Evolutionary conservation across 2,113 vertebrate genomes (phyloP), one percentile per base, ranked within the genome.

Genomic region (Bucco capensis): DNA sequence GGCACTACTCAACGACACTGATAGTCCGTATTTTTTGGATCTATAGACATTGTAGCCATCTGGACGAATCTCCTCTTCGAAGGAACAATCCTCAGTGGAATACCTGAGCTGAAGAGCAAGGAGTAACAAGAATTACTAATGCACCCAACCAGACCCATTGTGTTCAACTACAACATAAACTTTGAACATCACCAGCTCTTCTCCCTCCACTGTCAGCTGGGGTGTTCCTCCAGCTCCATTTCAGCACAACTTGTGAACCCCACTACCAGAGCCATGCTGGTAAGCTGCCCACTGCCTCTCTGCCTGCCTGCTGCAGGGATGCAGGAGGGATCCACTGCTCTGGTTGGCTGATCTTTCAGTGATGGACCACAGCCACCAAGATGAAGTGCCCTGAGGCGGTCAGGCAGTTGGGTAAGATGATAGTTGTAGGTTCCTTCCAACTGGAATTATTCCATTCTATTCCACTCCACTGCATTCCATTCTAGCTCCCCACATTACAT

Each of bases 41-140:
- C 64, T 88, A 76, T 99, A 99, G 35, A 98, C 72, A 4, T 98
- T 99, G 97, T 98, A 99, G 50, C 98, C 98, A 0, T 98, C 98
- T 0, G 98, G 97, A 23, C 98, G 88, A 69, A 99, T 98, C 83
- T 98, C 97, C 80, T 99, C 99, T 88, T 98, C 96, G 64, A 99
- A 99, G 53, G 98, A 97, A 56, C 99, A 99, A 80, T 99, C 98
- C 5, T 98, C 98, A 15, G 95, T 96, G 14, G 95, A 97, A 93
- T 98, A 99, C 38, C 94, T 96, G 58, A 84, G 84, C 99, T 99
- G 90, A 33, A 88, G n/a, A 92, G 71, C 54, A 81, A 87, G 85
- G 60, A 91, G 58, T 19, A 73, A 47, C 2, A 0, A 72, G 46
- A 76, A 19, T 94, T 88, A 90, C 23, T 71, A 58, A 73, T 14